A percentile compares a stretch with the other conserved stretches of the same genome.
These are phyloP conservation scores for Scaptomyza flava DNA, from an alignment of 2,888 invertebrate species.

Conservation along the genomic window DNA sequence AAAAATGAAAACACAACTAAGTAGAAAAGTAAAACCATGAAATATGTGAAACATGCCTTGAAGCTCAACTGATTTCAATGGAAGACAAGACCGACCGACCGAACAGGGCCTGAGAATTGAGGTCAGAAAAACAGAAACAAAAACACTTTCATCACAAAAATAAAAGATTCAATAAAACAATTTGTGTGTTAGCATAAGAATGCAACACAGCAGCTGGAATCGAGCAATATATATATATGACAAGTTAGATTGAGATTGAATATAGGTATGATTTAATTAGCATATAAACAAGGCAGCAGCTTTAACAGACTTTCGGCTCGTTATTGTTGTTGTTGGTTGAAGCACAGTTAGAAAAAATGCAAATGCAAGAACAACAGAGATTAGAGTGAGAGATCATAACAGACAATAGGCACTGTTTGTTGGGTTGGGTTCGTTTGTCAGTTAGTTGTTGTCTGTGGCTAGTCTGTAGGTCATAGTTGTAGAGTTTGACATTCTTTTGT, in stretches of 20 bases:
- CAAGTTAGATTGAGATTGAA: constrained; percentile 65
- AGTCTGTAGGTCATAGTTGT: constrained; percentile 62
- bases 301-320: background rate
- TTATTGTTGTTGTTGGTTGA: background rate
- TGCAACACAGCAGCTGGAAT: constrained; percentile 47
- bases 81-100: constrained; percentile 14
- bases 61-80: constrained; percentile 47
- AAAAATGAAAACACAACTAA: constrained; percentile 42
- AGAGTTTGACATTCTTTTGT: constrained; percentile 66
- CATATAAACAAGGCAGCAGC: constrained; percentile 61
- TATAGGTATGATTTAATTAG: constrained; percentile 66
- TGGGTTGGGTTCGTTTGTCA: constrained; percentile 2
- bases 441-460: constrained; percentile 8
- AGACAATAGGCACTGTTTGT: constrained; percentile 55
- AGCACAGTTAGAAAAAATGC: constrained; percentile 66
- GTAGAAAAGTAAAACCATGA: constrained; percentile 74
- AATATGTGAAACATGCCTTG: constrained; percentile 76
- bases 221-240: constrained; percentile 64
- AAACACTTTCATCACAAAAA: constrained; percentile 73
- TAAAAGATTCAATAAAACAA: constrained; percentile 51
- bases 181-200: constrained; percentile 63
- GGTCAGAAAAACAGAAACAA: constrained; percentile 58
- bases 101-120: constrained; percentile 47
- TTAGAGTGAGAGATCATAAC: constrained; percentile 20
- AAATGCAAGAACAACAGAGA: constrained; percentile 60